These are phyloP conservation scores for Rana temporaria DNA, from an alignment of 2,113 vertebrate genomes.

Conservation along the genomic window DNA sequence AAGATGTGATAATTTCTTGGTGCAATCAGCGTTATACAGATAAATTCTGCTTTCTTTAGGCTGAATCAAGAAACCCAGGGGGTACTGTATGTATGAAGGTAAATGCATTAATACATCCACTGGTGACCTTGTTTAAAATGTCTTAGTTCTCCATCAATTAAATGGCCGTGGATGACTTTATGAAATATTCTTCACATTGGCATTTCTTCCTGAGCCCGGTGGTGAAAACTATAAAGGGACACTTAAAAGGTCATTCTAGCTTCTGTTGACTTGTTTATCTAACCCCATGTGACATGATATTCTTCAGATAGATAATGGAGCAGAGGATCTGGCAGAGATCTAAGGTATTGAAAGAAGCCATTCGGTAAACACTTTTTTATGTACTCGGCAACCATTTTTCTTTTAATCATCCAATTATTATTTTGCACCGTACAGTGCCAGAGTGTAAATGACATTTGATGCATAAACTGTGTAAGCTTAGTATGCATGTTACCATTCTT, in stretches of 20 bases:
- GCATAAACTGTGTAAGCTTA: too few relatives aligned
- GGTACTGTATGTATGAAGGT: constrained; percentile 44
- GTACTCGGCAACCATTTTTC: background rate
- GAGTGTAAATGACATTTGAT: background rate
- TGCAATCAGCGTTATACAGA: constrained; percentile 77
- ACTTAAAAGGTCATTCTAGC: constrained; percentile 31
- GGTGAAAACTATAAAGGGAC: constrained; percentile 27
- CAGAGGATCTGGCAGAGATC: constrained; percentile 27
- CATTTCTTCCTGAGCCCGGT: constrained; percentile 22
- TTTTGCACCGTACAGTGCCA: background rate
- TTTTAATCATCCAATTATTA: background rate
- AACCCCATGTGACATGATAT: constrained; percentile 24
- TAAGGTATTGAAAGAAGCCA: constrained; percentile 19
- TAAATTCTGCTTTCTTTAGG: constrained; percentile 71
- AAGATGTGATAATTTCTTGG: constrained; percentile 73
- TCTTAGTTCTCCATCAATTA: constrained; percentile 38
- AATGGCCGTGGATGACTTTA: constrained; percentile 21
- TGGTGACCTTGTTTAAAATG: constrained; percentile 45
- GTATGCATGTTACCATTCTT: too few relatives aligned
- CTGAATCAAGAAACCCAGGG: constrained; percentile 60
- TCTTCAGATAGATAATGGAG: constrained; percentile 35
- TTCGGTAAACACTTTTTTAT: constrained; percentile 2
- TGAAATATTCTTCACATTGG: constrained; percentile 37
- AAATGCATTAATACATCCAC: constrained; percentile 44
- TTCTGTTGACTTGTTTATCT: constrained; percentile 37